These are phyloP conservation scores for Pseudomyrmex cubaensis DNA, from an alignment of 1,140 invertebrate species.

Conservation along the genomic window DNA sequence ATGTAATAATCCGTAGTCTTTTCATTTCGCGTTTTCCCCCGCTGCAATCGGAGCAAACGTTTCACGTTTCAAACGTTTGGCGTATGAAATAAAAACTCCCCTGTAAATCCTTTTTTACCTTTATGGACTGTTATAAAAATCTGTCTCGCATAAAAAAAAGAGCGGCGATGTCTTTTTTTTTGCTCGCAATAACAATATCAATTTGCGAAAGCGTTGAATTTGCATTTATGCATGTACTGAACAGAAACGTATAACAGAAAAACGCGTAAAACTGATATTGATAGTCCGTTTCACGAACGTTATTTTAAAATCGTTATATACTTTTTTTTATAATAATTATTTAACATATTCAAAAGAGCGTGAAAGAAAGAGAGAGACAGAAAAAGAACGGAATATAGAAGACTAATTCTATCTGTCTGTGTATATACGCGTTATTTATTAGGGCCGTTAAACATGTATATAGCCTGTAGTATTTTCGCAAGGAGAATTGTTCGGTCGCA, in stretches of 20 bases:
- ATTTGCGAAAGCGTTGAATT: slow-evolving; percentile 11
- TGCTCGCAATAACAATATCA: slow-evolving; percentile 13
- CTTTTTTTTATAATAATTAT: not conserved
- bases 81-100: slow-evolving; percentile 7
- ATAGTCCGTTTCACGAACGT: not conserved
- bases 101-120: slow-evolving; percentile 44
- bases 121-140: slow-evolving; percentile 48
- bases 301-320: not conserved
- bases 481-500: not conserved
- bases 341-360: no score
- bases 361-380: no score
- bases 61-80: slow-evolving; percentile 44
- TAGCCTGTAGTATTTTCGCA: not conserved
- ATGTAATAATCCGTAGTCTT: slow-evolving; percentile 42
- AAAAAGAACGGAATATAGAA: no score
- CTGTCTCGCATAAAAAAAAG: not conserved
- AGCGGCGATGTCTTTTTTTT: slow-evolving; percentile 5
- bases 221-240: not conserved
- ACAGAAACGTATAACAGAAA: not conserved
- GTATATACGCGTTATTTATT: not conserved
- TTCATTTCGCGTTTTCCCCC: slow-evolving; percentile 35
- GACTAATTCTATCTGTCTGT: not conserved
- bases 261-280: not conserved
- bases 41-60: slow-evolving; percentile 28
- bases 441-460: not conserved